Evolutionary conservation across 2,797 vertebrate genomes (phyloP).

Genomic region (Sciurus carolinensis): DNA sequence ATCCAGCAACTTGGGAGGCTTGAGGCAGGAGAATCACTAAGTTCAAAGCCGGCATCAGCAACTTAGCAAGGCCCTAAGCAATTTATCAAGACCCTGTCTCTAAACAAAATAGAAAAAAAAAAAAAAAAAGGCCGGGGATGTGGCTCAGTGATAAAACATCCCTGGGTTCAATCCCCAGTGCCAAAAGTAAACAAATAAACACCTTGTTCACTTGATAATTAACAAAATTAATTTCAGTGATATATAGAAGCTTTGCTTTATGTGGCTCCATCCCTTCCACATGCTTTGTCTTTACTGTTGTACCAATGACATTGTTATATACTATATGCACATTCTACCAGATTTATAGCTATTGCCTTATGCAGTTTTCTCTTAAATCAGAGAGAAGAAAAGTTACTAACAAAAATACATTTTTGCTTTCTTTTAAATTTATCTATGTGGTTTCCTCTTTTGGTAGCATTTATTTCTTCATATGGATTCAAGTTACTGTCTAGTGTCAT

Average conservation of each 20-base stretch:
- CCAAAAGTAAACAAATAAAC: too few species aligned
- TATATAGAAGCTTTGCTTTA: not conserved
- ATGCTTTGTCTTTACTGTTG: not conserved
- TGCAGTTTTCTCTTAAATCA: not conserved
- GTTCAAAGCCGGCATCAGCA: too few species aligned
- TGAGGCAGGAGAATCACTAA: too few species aligned
- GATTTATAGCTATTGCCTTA: not conserved
- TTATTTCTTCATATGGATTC: not conserved
- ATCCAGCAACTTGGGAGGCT: too few species aligned
- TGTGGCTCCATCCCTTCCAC: not conserved
- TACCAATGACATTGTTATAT: not conserved
- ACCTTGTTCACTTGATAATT: not conserved
- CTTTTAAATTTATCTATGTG: not conserved
- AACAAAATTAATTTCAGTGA: not conserved
- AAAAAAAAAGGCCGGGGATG: too few species aligned
- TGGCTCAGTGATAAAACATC: too few species aligned
- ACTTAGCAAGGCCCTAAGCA: too few species aligned
- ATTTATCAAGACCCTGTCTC: too few species aligned
- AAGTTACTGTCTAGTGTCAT: too few species aligned
- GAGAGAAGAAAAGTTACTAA: conserved; percentile 1
- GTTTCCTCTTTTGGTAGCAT: not conserved
- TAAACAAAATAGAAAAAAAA: too few species aligned
- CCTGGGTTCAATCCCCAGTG: too few species aligned
- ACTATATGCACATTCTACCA: not conserved
- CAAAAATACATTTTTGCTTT: not conserved